Percentiles rank a stretch among this genome's conserved stretches.
Conservation (phyloP, 2,888 invertebrate genomes). For the Limnephilus rhombicus region DNA sequence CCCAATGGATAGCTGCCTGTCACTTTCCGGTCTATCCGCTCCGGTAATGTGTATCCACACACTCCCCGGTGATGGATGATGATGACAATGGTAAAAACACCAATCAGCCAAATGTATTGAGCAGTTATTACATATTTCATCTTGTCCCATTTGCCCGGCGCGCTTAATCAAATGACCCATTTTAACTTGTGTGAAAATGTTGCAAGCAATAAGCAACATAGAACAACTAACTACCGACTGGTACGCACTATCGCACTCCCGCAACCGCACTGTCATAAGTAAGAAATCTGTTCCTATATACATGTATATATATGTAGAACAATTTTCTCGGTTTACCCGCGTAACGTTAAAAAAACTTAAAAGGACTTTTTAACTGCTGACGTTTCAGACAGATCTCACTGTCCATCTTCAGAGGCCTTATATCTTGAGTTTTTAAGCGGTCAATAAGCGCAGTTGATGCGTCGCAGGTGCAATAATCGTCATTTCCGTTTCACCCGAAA, state of each 20-base stretch:
- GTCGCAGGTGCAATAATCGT: no score
- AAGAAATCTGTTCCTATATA: neutral
- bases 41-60: constrained; percentile 3
- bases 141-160: neutral
- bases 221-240: neutral
- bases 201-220: neutral
- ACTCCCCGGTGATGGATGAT: neutral
- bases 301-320: no score
- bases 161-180: neutral
- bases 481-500: no score
- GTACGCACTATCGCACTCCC: neutral
- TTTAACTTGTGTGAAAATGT: neutral
- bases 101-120: neutral
- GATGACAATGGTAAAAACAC: constrained; percentile 2
- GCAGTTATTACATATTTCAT: neutral
- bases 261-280: neutral
- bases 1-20: neutral
- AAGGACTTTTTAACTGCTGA: no score
- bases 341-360: no score
- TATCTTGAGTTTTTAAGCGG: no score
- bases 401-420: no score
- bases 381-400: no score
- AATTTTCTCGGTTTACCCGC: no score
- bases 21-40: constrained; percentile 12
- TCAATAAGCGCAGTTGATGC: no score